phyloP scores from a whole-genome alignment of 2,797 vertebrate species.

The Columba guinea region DNA sequence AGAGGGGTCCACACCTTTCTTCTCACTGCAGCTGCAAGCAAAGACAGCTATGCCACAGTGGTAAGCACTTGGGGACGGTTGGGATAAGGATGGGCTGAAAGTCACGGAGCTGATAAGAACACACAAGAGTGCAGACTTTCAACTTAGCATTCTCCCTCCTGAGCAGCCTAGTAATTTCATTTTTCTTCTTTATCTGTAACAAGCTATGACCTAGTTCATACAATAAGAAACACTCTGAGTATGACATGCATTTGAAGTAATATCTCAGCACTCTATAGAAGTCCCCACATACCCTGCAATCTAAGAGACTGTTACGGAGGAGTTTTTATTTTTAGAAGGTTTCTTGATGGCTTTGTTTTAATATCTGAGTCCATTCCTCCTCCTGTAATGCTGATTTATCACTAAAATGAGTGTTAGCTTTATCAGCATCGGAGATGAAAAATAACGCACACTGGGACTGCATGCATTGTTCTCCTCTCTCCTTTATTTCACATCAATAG shows the following conservation, averaged over 20 bases:
- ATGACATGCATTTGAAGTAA: conserved; percentile 8
- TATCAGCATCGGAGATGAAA: conserved; percentile 27
- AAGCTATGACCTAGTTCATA: neutral
- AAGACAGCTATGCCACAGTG: neutral
- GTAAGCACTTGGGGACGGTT: neutral
- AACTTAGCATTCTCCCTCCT: neutral
- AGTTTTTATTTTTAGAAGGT: conserved; percentile 37
- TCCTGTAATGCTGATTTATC: conserved; percentile 47
- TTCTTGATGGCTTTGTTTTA: conserved; percentile 13
- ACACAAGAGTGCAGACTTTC: neutral
- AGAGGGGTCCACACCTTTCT: neutral
- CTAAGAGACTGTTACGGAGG: neutral
- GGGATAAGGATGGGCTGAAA: neutral
- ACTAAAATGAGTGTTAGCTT: conserved; percentile 19
- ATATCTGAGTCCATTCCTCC: conserved; percentile 33
- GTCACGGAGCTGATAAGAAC: neutral
- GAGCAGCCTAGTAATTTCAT: neutral
- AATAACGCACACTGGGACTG: conserved; percentile 1
- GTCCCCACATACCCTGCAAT: neutral
- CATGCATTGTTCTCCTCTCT: neutral
- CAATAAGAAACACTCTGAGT: neutral
- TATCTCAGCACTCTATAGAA: neutral
- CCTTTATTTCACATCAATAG: neutral
- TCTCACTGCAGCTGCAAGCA: rapidly evolving
- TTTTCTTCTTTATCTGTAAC: conserved; percentile 21